These are phyloP conservation scores for Alcis repandata DNA, from an alignment of 2,888 invertebrate species.

Conservation along the genomic window DNA sequence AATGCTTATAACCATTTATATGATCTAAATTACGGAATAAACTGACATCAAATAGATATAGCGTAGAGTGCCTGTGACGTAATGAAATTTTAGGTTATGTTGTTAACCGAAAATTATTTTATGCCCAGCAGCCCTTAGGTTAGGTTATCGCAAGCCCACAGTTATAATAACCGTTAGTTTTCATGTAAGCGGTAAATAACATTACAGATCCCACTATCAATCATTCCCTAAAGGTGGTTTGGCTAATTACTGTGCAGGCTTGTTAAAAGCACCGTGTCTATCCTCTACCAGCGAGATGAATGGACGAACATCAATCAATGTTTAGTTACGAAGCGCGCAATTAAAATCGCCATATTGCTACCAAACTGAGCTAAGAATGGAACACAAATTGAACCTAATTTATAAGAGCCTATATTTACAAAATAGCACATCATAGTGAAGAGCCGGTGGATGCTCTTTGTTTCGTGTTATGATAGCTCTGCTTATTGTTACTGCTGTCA, in stretches of 20 bases:
- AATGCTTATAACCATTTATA: too few species aligned
- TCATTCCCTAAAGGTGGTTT: conserved; percentile 58
- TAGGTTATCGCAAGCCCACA: conserved; percentile 5
- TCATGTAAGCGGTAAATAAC: conserved; percentile 35
- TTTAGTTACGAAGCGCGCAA: conserved; percentile 53
- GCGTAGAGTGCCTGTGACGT: too few species aligned
- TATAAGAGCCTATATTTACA: neutral
- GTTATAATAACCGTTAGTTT: conserved; percentile 32
- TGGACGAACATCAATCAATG: conserved; percentile 65
- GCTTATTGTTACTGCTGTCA: neutral
- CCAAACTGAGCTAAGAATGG: conserved; percentile 24
- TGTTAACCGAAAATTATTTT: conserved; percentile 4
- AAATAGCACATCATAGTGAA: neutral
- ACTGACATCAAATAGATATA: too few species aligned
- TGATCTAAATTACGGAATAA: too few species aligned
- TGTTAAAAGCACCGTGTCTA: conserved; percentile 59
- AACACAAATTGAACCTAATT: conserved; percentile 10
- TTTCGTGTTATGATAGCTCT: neutral
- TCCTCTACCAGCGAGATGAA: conserved; percentile 57
- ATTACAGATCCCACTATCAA: conserved; percentile 52
- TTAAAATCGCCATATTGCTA: conserved; percentile 42
- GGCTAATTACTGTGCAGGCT: conserved; percentile 58
- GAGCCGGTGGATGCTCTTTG: neutral
- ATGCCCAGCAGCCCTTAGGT: neutral
- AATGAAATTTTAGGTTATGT: too few species aligned